Conservation (phyloP, 1,140 invertebrate species). For the Trachymyrmex septentrionalis region DNA sequence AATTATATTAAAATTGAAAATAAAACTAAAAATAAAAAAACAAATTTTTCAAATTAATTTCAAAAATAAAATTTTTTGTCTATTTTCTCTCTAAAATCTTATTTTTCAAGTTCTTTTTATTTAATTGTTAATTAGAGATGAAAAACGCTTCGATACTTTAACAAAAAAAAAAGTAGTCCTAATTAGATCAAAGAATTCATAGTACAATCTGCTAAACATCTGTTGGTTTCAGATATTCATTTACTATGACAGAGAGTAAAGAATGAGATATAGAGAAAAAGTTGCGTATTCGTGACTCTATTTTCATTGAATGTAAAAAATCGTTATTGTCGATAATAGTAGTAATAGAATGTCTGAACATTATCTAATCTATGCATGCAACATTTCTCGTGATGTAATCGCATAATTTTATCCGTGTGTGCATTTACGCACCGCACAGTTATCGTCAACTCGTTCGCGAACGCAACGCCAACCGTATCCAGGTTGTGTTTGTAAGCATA, state of each 20-base stretch:
- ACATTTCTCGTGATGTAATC: slow-evolving; percentile 56
- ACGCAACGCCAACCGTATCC: neutral
- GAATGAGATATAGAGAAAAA: neutral
- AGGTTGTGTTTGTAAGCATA: slow-evolving; percentile 44
- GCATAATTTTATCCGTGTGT: slow-evolving; percentile 45
- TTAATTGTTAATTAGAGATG: neutral
- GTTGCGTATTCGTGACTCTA: neutral
- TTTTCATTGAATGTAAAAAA: neutral
- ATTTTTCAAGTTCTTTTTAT: neutral
- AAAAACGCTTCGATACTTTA: neutral
- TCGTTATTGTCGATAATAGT: neutral
- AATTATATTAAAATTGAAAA: slow-evolving; percentile 5
- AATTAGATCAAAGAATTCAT: slow-evolving; percentile 2
- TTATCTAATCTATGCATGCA: slow-evolving; percentile 23
- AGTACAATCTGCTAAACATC: neutral
- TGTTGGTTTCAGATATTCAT: neutral
- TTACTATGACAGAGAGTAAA: neutral
- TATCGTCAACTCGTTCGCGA: slow-evolving; percentile 9
- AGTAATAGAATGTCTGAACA: slow-evolving; percentile 12
- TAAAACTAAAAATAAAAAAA: neutral
- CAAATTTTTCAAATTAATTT: neutral
- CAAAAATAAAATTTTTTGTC: neutral
- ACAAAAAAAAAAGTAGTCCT: neutral
- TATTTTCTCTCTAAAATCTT: neutral
- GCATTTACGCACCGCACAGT: neutral